Conservation (phyloP, 1,140 invertebrate species). For the Achatina immaculata region DNA sequence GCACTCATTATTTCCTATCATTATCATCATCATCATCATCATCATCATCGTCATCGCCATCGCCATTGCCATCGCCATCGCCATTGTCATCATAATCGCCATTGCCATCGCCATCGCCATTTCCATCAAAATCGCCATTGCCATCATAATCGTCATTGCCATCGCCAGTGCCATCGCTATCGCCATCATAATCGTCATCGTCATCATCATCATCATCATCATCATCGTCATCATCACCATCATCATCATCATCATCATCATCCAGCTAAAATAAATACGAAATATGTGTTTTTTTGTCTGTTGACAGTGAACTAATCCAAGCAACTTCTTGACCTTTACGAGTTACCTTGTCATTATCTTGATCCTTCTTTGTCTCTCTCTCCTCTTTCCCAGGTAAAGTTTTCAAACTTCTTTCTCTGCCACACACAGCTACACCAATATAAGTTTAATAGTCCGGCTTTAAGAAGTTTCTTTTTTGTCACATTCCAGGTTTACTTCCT, state of each 20-base stretch:
- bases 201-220: too few relatives aligned
- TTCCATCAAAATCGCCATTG: neutral
- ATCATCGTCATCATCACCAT: neutral
- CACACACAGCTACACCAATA: too few relatives aligned
- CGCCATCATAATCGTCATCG: too few relatives aligned
- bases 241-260: neutral
- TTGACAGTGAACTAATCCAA: neutral
- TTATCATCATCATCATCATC: neutral
- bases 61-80: neutral
- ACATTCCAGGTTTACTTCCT: too few relatives aligned
- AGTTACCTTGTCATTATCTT: too few relatives aligned
- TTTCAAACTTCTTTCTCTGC: too few relatives aligned
- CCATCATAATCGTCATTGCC: neutral
- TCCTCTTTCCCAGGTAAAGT: too few relatives aligned
- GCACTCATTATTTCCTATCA: too few relatives aligned
- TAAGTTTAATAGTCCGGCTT: too few relatives aligned
- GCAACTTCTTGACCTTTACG: too few relatives aligned
- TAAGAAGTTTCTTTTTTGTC: too few relatives aligned
- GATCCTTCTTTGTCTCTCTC: too few relatives aligned
- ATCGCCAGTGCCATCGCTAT: neutral
- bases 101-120: neutral
- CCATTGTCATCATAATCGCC: neutral
- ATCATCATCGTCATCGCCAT: neutral
- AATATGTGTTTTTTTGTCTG: neutral
- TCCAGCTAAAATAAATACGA: neutral